Percentiles rank a stretch among this genome's conserved stretches.
phyloP scores from a whole-genome alignment of 1,140 invertebrate genomes.

The Diuraphis noxia region DNA sequence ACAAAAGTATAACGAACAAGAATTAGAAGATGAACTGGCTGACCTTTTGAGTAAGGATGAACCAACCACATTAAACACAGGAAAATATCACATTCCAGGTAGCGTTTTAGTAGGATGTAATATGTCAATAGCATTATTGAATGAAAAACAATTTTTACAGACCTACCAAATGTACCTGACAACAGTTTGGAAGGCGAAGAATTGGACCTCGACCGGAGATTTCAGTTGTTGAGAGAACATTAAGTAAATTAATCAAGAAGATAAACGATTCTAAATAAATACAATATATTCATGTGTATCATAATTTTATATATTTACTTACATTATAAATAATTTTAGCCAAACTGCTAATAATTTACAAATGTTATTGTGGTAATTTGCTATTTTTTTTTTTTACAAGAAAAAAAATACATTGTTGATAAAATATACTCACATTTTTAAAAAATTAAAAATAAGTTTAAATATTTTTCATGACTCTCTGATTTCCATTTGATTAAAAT shows the following conservation, averaged over 20 bases:
- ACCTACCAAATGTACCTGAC: constrained; percentile 34
- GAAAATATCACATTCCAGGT: constrained; percentile 30
- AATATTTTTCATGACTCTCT: background rate
- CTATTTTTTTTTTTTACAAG: constrained; percentile 12
- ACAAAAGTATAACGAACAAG: constrained; percentile 38
- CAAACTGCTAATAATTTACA: background rate
- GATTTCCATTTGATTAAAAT: background rate
- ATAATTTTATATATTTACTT: constrained; percentile 3
- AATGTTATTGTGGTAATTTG: background rate
- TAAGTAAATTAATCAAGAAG: constrained; percentile 5
- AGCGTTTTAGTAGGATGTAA: background rate
- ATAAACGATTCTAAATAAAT: background rate
- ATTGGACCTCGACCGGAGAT: constrained; percentile 28
- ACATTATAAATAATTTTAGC: constrained; percentile 14
- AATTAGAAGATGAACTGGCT: constrained; percentile 42
- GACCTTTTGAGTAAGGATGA: constrained; percentile 21
- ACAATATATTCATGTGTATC: background rate
- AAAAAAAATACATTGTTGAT: constrained; percentile 2
- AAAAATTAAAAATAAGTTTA: background rate
- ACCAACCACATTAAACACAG: background rate
- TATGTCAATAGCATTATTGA: background rate
- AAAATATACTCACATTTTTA: constrained; percentile 10
- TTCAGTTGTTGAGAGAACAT: constrained; percentile 29
- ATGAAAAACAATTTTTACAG: background rate
- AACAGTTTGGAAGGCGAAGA: constrained; percentile 45